Evolutionary conservation across 1,140 invertebrate genomes (phyloP).

Genomic region (Brachionus angularis): DNA sequence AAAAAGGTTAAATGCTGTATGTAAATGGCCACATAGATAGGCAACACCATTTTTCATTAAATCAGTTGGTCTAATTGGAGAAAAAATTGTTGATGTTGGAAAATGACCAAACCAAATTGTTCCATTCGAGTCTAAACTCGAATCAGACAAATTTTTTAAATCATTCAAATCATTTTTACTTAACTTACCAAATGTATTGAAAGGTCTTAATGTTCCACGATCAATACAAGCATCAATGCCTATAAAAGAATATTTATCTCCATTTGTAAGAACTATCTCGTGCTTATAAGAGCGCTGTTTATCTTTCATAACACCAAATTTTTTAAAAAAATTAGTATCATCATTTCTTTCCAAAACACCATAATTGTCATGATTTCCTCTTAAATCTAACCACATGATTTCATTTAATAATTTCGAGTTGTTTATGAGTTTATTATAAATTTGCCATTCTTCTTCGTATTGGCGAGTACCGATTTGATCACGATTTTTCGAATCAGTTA

Average conservation of each 20-base stretch:
- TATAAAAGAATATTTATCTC: constrained; percentile 71
- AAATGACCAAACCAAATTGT: constrained; percentile 87
- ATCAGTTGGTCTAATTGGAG: constrained; percentile 52
- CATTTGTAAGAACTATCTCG: constrained; percentile 47
- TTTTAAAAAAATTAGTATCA: constrained; percentile 68
- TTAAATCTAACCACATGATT: constrained; percentile 80
- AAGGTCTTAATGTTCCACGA: constrained; percentile 77
- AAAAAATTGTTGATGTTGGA: constrained; percentile 78
- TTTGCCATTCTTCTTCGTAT: constrained; percentile 75
- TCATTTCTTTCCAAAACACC: constrained; percentile 69
- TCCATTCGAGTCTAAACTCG: constrained; percentile 60
- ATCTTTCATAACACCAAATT: constrained; percentile 30
- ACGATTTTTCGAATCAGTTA: constrained; percentile 78
- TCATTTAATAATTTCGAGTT: constrained; percentile 63
- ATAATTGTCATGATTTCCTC: constrained; percentile 94
- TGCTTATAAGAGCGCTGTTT: constrained; percentile 3
- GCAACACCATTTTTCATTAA: constrained; percentile 60
- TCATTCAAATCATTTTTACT: constrained; percentile 50
- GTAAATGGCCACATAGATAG: constrained; percentile 88
- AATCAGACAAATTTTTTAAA: constrained; percentile 22
- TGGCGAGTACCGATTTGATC: constrained; percentile 76
- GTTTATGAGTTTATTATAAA: constrained; percentile 70
- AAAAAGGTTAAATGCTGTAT: constrained; percentile 72
- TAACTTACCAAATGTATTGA: constrained; percentile 81
- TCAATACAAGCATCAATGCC: constrained; percentile 78